Evolutionary conservation across 2,113 vertebrate genomes (phyloP).

Genomic region (Axis porcinus): DNA sequence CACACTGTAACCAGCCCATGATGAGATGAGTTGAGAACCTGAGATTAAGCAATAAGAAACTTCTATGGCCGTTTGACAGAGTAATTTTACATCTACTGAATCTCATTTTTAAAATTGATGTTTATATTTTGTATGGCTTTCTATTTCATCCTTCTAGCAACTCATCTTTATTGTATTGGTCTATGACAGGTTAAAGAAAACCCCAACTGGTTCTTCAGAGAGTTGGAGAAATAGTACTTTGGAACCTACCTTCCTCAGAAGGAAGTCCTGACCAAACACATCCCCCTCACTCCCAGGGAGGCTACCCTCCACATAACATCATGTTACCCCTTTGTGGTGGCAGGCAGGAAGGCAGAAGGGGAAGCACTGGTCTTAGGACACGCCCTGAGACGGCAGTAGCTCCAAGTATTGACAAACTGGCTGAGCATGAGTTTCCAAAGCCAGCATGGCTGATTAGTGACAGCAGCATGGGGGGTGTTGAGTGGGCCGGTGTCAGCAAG

Average conservation of each 20-base stretch:
- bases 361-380: background rate
- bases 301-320: background rate
- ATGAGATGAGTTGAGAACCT: background rate
- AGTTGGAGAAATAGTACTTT: background rate
- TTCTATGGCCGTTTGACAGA: background rate
- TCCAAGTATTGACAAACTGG: slow-evolving; percentile 11
- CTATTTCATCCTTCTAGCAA: background rate
- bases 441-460: background rate
- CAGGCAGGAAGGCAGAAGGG: background rate
- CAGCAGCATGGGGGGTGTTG: background rate
- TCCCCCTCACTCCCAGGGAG: background rate
- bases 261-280: background rate
- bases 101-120: background rate
- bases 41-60: background rate
- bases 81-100: background rate
- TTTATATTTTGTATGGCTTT: background rate
- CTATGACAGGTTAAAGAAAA: background rate
- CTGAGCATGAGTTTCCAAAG: slow-evolving; percentile 8
- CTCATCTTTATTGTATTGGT: background rate
- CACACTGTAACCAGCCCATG: background rate
- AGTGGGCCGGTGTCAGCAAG: background rate
- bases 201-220: background rate
- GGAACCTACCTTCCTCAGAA: background rate
- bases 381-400: background rate
- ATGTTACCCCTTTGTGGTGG: background rate